Evolutionary conservation across 2,113 vertebrate genomes (phyloP).

Genomic region (Mus pahari): DNA sequence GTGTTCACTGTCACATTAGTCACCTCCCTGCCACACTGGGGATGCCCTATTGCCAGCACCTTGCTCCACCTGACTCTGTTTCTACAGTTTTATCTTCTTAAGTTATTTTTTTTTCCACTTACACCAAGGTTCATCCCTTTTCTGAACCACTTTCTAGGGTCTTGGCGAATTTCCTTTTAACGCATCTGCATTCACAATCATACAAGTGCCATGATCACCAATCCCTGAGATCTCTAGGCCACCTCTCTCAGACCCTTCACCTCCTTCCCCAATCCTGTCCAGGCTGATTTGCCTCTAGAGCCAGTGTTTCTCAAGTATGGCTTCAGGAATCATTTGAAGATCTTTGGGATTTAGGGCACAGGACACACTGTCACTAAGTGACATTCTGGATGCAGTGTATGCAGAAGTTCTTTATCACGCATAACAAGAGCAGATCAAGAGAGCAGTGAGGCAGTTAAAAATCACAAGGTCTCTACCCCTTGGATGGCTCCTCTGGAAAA

Average conservation of each 20-base stretch:
- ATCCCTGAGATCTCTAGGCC: rapidly evolving
- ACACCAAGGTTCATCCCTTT: not conserved
- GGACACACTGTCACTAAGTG: rapidly evolving
- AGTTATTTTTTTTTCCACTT: conserved; percentile 21
- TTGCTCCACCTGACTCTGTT: not conserved
- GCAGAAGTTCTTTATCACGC: not conserved
- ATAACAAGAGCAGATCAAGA: not conserved
- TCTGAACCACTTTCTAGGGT: not conserved
- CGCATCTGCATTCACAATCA: not conserved
- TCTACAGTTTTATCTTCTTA: not conserved
- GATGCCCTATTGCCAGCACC: not conserved
- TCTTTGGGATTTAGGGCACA: not conserved
- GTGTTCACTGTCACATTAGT: not conserved
- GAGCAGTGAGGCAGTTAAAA: not conserved
- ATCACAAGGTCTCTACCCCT: not conserved
- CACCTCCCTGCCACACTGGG: not conserved
- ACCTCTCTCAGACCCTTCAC: not conserved
- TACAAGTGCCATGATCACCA: no score
- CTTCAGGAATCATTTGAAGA: not conserved
- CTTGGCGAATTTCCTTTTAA: not conserved
- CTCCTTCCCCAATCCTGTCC: not conserved
- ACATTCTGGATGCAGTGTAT: not conserved
- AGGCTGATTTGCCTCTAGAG: not conserved
- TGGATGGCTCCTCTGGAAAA: not conserved
- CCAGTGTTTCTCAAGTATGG: not conserved